Evolutionary conservation across 2,888 invertebrate genomes (phyloP).

Genomic region (Brachypalpus laphriformis): DNA sequence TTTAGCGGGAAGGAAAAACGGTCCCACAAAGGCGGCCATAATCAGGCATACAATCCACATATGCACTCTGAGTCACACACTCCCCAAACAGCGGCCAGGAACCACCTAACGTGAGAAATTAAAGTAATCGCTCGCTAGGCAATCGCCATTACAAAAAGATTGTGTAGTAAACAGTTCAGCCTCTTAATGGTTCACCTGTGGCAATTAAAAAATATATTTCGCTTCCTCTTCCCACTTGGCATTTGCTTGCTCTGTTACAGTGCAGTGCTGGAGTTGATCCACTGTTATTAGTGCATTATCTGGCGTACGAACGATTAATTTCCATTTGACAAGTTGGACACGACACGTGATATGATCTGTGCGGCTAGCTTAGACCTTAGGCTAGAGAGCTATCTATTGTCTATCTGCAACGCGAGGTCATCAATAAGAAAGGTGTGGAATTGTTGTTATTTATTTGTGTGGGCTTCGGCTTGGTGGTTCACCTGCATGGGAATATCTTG

Average conservation of each 20-base stretch:
- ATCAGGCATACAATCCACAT: conserved; percentile 4
- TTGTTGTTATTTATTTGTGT: conserved; percentile 27
- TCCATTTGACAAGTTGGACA: conserved; percentile 72
- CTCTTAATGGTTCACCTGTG: conserved; percentile 63
- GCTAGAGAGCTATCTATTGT: conserved; percentile 31
- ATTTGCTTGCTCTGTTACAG: neutral
- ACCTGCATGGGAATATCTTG: conserved; percentile 49
- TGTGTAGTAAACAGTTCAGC: conserved; percentile 47
- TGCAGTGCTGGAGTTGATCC: conserved; percentile 1
- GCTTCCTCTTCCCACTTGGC: conserved; percentile 65
- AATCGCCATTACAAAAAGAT: conserved; percentile 57
- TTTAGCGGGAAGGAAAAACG: conserved; percentile 22
- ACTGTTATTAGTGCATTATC: conserved; percentile 45
- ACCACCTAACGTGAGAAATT: conserved; percentile 65
- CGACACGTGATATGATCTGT: conserved; percentile 62
- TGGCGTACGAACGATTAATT: conserved; percentile 70
- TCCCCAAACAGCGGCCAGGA: neutral
- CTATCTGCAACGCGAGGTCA: conserved; percentile 65
- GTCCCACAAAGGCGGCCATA: conserved; percentile 23
- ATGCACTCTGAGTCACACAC: conserved; percentile 44
- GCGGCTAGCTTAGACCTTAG: neutral
- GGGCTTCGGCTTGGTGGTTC: conserved; percentile 20
- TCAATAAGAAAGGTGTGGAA: conserved; percentile 66
- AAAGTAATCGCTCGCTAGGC: conserved; percentile 57
- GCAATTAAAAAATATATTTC: conserved; percentile 67